Evolutionary conservation across 64 coral and sea anemone species (phyloP), one percentile per base, ranked within the genome.

Genomic region (Montipora efflorescens): DNA sequence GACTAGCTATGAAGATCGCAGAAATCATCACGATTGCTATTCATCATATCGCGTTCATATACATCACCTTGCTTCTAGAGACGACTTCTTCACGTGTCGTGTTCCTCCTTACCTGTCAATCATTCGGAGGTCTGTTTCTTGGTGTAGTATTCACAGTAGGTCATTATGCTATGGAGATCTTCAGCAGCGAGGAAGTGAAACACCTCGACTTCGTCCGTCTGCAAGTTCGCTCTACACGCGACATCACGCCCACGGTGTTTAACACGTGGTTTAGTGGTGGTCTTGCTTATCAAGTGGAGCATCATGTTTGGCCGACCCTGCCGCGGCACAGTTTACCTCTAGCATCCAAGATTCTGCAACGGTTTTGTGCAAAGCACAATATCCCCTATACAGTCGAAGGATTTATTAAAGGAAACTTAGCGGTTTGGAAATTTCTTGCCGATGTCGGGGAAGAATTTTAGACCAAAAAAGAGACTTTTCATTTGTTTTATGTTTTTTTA

Each of bases 181-280:
- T 83, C 36, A 83, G 58, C 16, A 83, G 58, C 23, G 80, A 83
- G 59, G 59, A 83, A 67, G 67, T 83, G 36, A 83, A 45, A 16
- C 22, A 67, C 59, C 64, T 59, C 19, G 80, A 83, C 43, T 67
- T 83, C 13, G 13, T 83, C 58, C 57, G 80, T 57, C 80, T 55
- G 12, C 80, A 83, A 16, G 80, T 67, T 67, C 80, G 58, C 80
- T 83, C 80, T 23, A 83, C 80, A 5, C 58, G 80, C 14, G 59
- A 83, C 62, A 83, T 83, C 80, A 83, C 80, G 59, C 80, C 80
- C 59, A 83, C 80, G 0, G 25, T 67, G 3, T 83, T 83, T 47
- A 83, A 83, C 80, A 67, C n/a, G 80, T 83, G 80, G 80, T 83
- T 83, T 59, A 83, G 80, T 36, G 80, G 59, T 67, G 80, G 80